phyloP scores from a whole-genome alignment of 2,113 vertebrate species.

The Vulpes ferrilata region DNA sequence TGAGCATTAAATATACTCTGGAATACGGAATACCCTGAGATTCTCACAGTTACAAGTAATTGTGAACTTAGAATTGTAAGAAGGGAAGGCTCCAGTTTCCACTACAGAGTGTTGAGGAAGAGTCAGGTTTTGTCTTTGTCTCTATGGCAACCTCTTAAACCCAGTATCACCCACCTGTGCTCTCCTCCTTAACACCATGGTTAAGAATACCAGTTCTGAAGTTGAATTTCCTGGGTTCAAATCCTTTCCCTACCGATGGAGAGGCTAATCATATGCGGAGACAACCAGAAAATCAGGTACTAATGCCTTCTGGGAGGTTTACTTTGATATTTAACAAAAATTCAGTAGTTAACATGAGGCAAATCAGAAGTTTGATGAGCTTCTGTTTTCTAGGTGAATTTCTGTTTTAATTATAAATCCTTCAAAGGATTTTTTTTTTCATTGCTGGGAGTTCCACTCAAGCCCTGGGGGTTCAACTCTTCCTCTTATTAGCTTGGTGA shows the following conservation, averaged over 20 bases:
- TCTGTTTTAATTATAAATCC: neutral
- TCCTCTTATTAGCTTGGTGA: neutral
- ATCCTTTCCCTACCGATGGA: neutral
- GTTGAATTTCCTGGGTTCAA: neutral
- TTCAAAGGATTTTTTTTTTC: neutral
- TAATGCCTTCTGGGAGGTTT: neutral
- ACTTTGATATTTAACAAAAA: neutral
- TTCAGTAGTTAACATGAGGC: neutral
- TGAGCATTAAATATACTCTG: neutral
- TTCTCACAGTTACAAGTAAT: neutral
- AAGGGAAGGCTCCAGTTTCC: neutral
- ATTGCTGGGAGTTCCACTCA: neutral
- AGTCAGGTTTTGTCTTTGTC: neutral
- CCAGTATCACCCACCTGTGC: neutral
- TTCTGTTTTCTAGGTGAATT: constrained; percentile 6
- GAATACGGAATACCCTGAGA: neutral
- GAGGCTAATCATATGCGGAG: neutral
- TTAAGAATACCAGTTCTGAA: neutral
- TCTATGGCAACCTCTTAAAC: neutral
- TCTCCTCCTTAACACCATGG: neutral
- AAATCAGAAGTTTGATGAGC: neutral
- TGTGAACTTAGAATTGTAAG: neutral
- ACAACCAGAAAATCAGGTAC: neutral
- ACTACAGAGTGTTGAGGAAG: neutral
- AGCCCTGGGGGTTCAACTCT: neutral